Percentiles rank a stretch among this genome's conserved stretches.
Evolutionary conservation across 2,888 invertebrate genomes (phyloP).

Genomic region (Eristalinus sepulchralis): DNA sequence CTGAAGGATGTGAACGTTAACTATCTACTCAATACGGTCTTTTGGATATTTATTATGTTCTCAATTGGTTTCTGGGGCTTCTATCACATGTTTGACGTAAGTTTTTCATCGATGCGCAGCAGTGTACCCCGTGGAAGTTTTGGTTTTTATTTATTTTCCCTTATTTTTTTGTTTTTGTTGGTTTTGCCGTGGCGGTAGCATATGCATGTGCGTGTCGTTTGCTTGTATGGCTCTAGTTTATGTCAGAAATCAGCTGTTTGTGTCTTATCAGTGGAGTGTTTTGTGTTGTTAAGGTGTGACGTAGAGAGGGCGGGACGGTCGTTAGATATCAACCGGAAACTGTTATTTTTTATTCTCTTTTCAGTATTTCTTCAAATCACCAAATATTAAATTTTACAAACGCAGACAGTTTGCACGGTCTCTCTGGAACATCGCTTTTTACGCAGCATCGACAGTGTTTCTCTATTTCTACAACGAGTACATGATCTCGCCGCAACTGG

Average conservation of each 20-base stretch:
- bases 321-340: not conserved
- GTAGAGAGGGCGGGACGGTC: not conserved
- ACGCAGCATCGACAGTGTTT: constrained; percentile 78
- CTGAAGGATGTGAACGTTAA: constrained; percentile 78
- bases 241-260: constrained; percentile 1
- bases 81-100: constrained; percentile 79
- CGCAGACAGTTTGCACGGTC: constrained; percentile 79
- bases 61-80: constrained; percentile 78
- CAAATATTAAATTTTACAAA: constrained; percentile 79
- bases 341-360: constrained; percentile 28
- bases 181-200: not conserved
- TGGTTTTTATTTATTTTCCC: constrained; percentile 10
- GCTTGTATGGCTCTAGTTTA: not conserved
- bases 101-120: constrained; percentile 39
- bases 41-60: constrained; percentile 79
- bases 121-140: not conserved
- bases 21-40: constrained; percentile 79
- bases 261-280: not conserved
- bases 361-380: constrained; percentile 79
- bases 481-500: constrained; percentile 79
- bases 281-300: not conserved
- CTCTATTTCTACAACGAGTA: constrained; percentile 80
- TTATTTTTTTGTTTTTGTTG: constrained; percentile 49
- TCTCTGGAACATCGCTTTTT: constrained; percentile 80
- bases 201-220: not conserved